phyloP scores from a whole-genome alignment of 1,140 invertebrate species.

The Gerris buenoi region DNA sequence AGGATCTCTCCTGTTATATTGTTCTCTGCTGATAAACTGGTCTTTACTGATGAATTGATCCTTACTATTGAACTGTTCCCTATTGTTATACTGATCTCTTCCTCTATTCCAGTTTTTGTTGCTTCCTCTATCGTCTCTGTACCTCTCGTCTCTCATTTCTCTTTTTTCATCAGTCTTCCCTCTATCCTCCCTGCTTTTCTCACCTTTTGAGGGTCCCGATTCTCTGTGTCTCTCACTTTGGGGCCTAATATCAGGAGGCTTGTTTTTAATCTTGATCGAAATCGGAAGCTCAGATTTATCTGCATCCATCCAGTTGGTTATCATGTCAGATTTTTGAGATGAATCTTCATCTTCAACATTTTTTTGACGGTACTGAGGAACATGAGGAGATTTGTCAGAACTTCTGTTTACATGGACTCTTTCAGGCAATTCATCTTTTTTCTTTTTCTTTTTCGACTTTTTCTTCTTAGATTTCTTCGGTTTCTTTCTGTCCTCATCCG shows the following conservation, averaged over 20 bases:
- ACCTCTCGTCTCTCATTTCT: neutral
- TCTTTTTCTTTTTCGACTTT: constrained; percentile 11
- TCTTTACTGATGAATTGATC: neutral
- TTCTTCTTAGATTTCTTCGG: constrained; percentile 12
- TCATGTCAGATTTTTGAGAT: neutral
- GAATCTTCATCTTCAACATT: neutral
- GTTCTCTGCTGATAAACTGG: too few relatives aligned
- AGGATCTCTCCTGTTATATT: neutral
- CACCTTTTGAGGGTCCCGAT: constrained; percentile 6
- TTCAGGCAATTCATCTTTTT: constrained; percentile 19
- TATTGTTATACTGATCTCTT: too few relatives aligned
- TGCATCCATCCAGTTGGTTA: neutral
- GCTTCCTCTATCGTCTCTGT: too few relatives aligned
- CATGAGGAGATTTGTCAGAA: neutral
- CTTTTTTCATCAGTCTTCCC: neutral
- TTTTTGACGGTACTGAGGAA: neutral
- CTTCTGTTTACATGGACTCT: constrained; percentile 21
- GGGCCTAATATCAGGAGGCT: too few relatives aligned
- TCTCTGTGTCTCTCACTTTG: too few relatives aligned
- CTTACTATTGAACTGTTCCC: neutral
- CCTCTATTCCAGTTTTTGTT: too few relatives aligned
- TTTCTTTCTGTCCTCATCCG: neutral
- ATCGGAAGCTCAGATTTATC: neutral
- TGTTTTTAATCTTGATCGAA: too few relatives aligned
- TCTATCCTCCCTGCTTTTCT: neutral